Base-by-base conservation (phyloP, 1,140 invertebrate genomes). In the Tetramorium alpestre region DNA sequence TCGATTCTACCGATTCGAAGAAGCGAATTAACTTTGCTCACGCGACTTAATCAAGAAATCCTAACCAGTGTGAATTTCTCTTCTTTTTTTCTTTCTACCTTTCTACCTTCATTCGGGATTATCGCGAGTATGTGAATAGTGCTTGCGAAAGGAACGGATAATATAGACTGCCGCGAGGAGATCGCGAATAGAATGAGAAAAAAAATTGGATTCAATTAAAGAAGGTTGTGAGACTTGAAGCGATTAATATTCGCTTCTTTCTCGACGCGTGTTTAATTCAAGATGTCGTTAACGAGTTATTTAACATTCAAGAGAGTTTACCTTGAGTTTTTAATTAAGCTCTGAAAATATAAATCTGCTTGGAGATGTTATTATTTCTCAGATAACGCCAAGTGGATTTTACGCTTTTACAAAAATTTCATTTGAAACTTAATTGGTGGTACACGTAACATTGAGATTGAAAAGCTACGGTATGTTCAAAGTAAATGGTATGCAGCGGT, bases 131-230 rank as follows among this genome's bases (percentile, higher is more conserved):
- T 16, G 25, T 22, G 62, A 18, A 47, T n/a, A 18, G 6, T 22
- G 62, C 38, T 54, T 8, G 41, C n/a, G 13, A 51, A 8, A n/a
- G 6, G 5, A 49, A 69, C 28, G 11, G 28, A 72, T 49, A 33
- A 51, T n/a, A 72, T n/a, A 33, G 69, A 38, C 49, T 54, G 41
- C 1, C 38, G 38, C 33, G 41, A 54, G 33, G 22, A 22, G 58
- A 18, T 16, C 38, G 22, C 16, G 65, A 49, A 13, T 49, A 4
- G 22, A 3, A 81, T 18, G 11, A 58, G 65, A 56, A 22, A 3
- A 44, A 70, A 81, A 70, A 70, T 70, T 70, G 22, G 10, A 69
- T 69, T 81, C 58, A 70, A 81, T 81, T 70, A 81, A 70, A 70
- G 41, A 38, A 58, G 10, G 70, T 33, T 22, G 58, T 11, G 33